Percentiles rank a stretch among this genome's conserved stretches.
These are phyloP conservation scores for Adelognathus sp. DNA, from an alignment of 2,888 invertebrate species.

Conservation along the genomic window DNA sequence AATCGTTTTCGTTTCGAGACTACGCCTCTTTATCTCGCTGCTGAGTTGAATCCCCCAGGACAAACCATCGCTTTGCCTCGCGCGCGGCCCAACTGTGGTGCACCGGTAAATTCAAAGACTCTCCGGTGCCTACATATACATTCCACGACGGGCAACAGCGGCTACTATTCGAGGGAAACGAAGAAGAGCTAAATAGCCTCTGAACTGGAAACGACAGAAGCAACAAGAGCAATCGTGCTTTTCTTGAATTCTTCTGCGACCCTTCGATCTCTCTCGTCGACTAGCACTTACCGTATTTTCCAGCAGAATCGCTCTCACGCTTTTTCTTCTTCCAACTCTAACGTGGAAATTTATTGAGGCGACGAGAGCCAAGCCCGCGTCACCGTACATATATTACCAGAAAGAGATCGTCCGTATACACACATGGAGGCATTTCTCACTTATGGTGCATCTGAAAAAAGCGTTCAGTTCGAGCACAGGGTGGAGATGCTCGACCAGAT, in stretches of 20 bases:
- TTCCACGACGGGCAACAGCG: not conserved
- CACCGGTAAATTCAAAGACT: constrained; percentile 51
- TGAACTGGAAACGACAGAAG: constrained; percentile 13
- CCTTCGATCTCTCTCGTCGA: constrained; percentile 63
- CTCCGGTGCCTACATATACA: not conserved
- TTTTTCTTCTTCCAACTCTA: not conserved
- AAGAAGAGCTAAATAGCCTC: constrained; percentile 11
- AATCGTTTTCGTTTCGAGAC: constrained; percentile 63
- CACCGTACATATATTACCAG: not conserved
- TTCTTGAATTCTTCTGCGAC: constrained; percentile 37
- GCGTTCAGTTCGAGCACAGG: not conserved
- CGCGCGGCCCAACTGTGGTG: constrained; percentile 14
- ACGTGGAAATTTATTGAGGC: constrained; percentile 60
- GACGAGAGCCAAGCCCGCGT: constrained; percentile 46
- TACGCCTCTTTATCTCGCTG: constrained; percentile 60
- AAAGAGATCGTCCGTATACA: not conserved
- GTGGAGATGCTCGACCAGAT: not conserved
- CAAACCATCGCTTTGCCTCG: not conserved
- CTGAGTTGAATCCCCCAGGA: constrained; percentile 26
- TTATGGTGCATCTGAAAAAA: constrained; percentile 5
- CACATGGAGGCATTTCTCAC: constrained; percentile 5
- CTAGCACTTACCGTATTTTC: constrained; percentile 64
- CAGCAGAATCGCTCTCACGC: constrained; percentile 41
- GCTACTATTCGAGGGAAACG: constrained; percentile 45
- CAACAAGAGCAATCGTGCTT: constrained; percentile 36